phyloP scores from a whole-genome alignment of 2,888 invertebrate species.

The Himalopsyche tibetana region DNA sequence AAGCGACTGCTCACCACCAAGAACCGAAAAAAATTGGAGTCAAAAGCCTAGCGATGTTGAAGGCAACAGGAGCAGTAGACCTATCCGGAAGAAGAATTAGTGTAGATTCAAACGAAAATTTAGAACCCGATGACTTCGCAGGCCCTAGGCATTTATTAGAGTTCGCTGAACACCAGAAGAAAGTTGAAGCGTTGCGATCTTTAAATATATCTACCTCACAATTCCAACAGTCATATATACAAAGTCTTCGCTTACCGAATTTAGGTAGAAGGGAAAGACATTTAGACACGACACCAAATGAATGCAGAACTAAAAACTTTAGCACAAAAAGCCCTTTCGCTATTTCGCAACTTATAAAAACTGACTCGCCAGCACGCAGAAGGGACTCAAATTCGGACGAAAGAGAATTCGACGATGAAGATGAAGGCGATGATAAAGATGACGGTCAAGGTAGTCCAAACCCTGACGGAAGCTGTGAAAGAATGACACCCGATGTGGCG shows the following conservation, averaged over 20 bases:
- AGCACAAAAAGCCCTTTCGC: slow-evolving; percentile 79
- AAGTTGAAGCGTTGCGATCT: slow-evolving; percentile 55
- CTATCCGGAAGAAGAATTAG: slow-evolving; percentile 74
- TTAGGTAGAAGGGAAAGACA: slow-evolving; percentile 71
- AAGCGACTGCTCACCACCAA: slow-evolving; percentile 70
- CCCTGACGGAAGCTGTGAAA: slow-evolving; percentile 71
- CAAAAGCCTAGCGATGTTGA: slow-evolving; percentile 74
- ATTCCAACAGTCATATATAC: slow-evolving; percentile 76
- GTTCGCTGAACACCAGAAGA: slow-evolving; percentile 65
- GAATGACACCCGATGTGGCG: slow-evolving; percentile 72
- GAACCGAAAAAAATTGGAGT: slow-evolving; percentile 72
- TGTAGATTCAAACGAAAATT: slow-evolving; percentile 76
- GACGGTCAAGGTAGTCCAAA: slow-evolving; percentile 66
- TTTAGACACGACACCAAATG: slow-evolving; percentile 67
- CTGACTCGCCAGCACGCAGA: slow-evolving; percentile 77
- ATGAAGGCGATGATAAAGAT: slow-evolving; percentile 66
- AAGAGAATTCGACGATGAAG: slow-evolving; percentile 70
- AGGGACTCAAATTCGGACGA: slow-evolving; percentile 75
- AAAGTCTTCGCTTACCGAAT: slow-evolving; percentile 74
- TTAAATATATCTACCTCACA: slow-evolving; percentile 67
- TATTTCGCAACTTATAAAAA: slow-evolving; percentile 77
- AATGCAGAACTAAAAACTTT: slow-evolving; percentile 71
- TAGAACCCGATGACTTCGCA: slow-evolving; percentile 71
- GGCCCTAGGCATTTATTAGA: slow-evolving; percentile 74
- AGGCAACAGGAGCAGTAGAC: slow-evolving; percentile 74